Conservation (phyloP, 2,113 vertebrate genomes). For the Aix galericulata region DNA sequence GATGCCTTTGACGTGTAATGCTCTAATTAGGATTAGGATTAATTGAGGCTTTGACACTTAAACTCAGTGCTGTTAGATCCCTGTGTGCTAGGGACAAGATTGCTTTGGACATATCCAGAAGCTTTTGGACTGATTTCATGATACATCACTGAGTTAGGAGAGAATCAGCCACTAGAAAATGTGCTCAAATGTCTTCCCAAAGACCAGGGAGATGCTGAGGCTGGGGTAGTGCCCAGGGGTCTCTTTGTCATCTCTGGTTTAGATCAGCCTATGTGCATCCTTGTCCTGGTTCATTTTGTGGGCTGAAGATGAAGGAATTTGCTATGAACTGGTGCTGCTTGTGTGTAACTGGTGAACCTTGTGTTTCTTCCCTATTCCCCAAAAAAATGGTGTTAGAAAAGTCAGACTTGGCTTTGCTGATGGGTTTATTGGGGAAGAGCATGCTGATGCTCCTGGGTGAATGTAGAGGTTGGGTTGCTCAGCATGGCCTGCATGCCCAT, state of each 20-base stretch:
- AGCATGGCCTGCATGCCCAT: neutral
- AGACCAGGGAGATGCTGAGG: neutral
- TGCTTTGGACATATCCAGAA: neutral
- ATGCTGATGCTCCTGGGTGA: accelerated
- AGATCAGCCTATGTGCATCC: neutral
- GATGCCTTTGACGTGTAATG: neutral
- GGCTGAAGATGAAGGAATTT: neutral
- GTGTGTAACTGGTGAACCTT: neutral
- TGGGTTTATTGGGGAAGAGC: neutral
- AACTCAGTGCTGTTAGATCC: neutral
- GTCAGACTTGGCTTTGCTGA: neutral
- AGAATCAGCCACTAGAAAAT: neutral
- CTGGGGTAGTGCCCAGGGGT: neutral
- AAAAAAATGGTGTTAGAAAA: neutral
- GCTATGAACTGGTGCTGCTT: neutral
- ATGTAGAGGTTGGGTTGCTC: neutral
- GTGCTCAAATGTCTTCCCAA: neutral
- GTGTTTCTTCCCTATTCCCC: neutral
- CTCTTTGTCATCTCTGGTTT: neutral
- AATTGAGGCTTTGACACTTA: neutral
- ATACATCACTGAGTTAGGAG: neutral
- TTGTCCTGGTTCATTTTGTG: neutral
- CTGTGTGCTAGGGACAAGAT: neutral
- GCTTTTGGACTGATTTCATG: neutral
- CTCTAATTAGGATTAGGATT: neutral